phyloP scores from a whole-genome alignment of 30 jellyfish, hydroid and myxozoan genomes.

The Sanderia malayensis region DNA sequence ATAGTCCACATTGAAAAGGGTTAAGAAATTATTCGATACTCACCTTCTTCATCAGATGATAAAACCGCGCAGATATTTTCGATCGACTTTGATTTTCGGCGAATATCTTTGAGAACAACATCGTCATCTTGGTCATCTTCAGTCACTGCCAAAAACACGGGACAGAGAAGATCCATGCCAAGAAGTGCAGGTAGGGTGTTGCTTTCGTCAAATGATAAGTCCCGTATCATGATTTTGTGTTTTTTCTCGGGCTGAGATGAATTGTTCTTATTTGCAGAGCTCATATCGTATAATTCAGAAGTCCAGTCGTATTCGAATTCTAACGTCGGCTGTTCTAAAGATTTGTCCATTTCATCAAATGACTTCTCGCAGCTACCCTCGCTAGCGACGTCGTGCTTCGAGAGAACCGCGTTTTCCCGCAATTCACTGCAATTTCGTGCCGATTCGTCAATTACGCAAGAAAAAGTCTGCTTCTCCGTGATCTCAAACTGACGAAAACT shows the following conservation, averaged over 20 bases:
- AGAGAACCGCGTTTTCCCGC: neutral
- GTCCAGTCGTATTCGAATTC: conserved; percentile 55
- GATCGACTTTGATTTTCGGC: conserved; percentile 80
- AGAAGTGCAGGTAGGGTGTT: conserved; percentile 50
- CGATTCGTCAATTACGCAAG: no score
- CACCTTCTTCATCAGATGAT: conserved; percentile 35
- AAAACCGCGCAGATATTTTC: conserved; percentile 70
- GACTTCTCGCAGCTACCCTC: conserved; percentile 18
- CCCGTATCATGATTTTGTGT: conserved; percentile 64
- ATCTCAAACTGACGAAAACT: no score
- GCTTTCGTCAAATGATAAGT: conserved; percentile 87
- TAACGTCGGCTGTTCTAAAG: conserved; percentile 44
- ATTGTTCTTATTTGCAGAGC: conserved; percentile 2
- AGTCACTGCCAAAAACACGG: conserved; percentile 92
- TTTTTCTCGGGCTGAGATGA: conserved; percentile 8
- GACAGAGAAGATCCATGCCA: conserved; percentile 84
- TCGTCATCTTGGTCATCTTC: conserved; percentile 92
- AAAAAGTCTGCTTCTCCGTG: no score
- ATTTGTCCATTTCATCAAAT: conserved; percentile 14
- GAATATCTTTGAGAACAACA: conserved; percentile 52
- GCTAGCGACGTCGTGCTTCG: neutral
- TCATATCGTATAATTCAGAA: conserved; percentile 50
- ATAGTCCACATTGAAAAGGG: no score
- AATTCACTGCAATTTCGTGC: no score
- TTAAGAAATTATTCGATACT: no score